Conservation (phyloP, 2,797 vertebrate species). For the Oryzias dopingdopingensis region DNA sequence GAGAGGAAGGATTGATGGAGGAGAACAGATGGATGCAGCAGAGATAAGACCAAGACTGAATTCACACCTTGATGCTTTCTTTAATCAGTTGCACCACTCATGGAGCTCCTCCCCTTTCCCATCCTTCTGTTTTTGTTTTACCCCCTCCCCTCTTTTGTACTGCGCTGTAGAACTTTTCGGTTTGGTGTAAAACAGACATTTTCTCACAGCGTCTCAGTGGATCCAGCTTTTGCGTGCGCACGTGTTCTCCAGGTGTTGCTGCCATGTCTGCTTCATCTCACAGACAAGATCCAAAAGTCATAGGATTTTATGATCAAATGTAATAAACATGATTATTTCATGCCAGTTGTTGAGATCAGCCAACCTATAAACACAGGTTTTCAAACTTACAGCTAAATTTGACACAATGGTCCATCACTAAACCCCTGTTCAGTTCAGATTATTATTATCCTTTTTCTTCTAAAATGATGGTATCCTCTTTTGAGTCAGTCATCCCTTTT, state of each 20-base stretch:
- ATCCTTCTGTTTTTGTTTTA: conserved; percentile 12
- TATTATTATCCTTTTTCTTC: no score
- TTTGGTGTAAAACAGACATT: conserved; percentile 11
- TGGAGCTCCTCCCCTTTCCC: conserved; percentile 5
- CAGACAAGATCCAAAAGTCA: no score
- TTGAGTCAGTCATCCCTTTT: no score
- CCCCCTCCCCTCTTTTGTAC: conserved; percentile 1
- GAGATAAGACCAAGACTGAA: conserved; percentile 53
- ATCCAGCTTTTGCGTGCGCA: not conserved
- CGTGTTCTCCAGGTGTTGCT: conserved; percentile 33
- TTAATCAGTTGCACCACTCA: conserved; percentile 47
- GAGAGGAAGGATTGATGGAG: conserved; percentile 53
- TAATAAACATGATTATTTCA: no score
- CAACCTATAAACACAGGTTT: no score
- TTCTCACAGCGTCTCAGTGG: conserved; percentile 14
- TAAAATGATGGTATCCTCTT: no score
- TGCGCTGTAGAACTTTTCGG: not conserved
- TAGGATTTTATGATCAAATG: no score
- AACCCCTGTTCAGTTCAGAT: no score
- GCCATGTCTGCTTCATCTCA: conserved; percentile 6
- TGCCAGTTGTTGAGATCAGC: no score
- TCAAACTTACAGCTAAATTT: no score
- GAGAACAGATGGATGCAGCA: conserved; percentile 66
- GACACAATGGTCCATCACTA: no score
- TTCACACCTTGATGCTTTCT: conserved; percentile 43